Base-by-base conservation (phyloP, 2,113 vertebrate genomes). In the Thymallus thymallus region DNA sequence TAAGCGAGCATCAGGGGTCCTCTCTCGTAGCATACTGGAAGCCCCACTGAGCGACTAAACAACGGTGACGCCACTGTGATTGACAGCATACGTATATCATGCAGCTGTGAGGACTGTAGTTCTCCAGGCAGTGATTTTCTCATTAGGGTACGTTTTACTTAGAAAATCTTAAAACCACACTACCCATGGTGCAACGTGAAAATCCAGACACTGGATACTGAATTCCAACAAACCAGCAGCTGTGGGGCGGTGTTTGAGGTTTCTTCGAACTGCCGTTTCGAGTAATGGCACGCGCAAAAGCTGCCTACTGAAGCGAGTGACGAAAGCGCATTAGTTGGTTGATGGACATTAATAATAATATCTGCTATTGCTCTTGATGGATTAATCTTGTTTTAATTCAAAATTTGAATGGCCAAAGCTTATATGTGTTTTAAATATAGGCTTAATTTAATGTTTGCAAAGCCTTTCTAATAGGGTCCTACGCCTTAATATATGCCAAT, bases 11-110 rank as follows among this genome's bases (percentile, higher is more conserved):
- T 75, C 68, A 62, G 72, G 70, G 71, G 55, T 77, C 69, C 63
- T 72, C 66, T 60, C 35, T 41, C 35, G 9, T 41, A 61, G 69
- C 46, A 41, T 65, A 60, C 76, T 71, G 9, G 63, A 61, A 65
- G 64, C 61, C 74, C 68, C 68, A 30, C 66, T 55, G 79, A 68
- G 61, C 72, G 63, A 72, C 76, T 75, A 55, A 77, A 74, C 76
- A 48, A 58, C 46, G 7, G 35, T 86, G 81, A 86, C 85, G 87
- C 83, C 77, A 79, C 68, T 64, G 24, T 84, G 87, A 88, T 23
- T 84, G 83, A 79, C 83, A 81, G 76, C 29, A 67, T 55, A 75
- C 73, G 74, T 66, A 26, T 16, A 64, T 66, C 66, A 58, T 68
- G 60, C 66, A 46, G 67, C 45, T n/a, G 23, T 58, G 7, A 69